Conservation (phyloP, 2,113 vertebrate genomes). For the Procavia capensis region DNA sequence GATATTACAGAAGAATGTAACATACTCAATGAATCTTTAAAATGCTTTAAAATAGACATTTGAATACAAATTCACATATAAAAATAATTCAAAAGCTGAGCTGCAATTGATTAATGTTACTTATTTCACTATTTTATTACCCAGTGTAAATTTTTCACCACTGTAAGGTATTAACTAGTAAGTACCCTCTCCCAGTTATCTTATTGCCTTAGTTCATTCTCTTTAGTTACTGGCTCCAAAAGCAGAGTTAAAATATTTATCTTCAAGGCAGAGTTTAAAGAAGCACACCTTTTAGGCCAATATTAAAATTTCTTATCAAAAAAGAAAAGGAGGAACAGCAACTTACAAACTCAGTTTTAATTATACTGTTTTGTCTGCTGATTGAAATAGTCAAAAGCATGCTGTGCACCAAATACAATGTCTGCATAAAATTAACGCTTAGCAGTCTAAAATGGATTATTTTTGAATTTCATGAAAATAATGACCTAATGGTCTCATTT, state of each 20-base stretch:
- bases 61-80: background rate
- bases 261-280: background rate
- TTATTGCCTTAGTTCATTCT: background rate
- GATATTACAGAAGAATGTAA: background rate
- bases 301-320: background rate
- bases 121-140: background rate
- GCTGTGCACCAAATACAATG: slow-evolving; percentile 31
- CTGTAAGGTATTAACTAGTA: background rate
- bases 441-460: background rate
- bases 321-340: background rate
- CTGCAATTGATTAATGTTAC: background rate
- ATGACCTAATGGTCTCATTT: background rate
- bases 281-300: background rate
- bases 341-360: slow-evolving; percentile 22
- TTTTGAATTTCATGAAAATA: background rate
- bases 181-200: background rate
- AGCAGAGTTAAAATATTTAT: slow-evolving; percentile 48
- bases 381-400: background rate
- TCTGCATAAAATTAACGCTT: slow-evolving; percentile 78
- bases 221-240: background rate
- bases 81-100: background rate
- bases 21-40: background rate
- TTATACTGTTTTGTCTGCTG: slow-evolving; percentile 14
- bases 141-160: background rate
- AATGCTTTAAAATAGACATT: background rate